Conservation (phyloP, 2,113 vertebrate genomes). For the Megaptera novaeangliae region DNA sequence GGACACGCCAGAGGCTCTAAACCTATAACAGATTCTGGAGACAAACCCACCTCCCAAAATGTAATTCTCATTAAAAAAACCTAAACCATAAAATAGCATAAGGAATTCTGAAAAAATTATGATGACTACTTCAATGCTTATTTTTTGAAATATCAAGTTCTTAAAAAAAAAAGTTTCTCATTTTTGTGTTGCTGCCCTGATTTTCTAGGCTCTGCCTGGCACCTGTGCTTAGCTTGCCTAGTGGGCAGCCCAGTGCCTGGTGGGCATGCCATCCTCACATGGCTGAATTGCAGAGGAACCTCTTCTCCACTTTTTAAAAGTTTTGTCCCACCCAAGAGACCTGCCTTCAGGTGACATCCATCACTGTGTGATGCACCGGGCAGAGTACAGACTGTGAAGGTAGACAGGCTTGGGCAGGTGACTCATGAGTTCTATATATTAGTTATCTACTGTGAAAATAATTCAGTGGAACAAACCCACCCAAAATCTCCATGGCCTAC, state of each 20-base stretch:
- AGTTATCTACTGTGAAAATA: not conserved
- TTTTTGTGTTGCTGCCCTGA: slow-evolving; percentile 12
- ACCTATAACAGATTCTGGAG: not conserved
- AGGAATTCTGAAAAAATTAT: slow-evolving; percentile 65
- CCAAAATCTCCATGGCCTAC: not conserved
- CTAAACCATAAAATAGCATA: slow-evolving; percentile 51
- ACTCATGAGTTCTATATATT: not conserved
- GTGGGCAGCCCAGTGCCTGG: not conserved
- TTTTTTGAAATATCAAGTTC: slow-evolving; percentile 72
- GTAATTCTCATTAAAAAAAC: not conserved
- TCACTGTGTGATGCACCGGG: not conserved
- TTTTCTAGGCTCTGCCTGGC: slow-evolving; percentile 37
- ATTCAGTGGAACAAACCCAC: not conserved
- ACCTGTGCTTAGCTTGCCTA: not conserved
- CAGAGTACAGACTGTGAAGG: not conserved
- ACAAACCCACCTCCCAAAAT: not conserved
- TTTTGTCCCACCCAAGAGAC: not conserved
- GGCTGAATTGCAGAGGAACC: not conserved
- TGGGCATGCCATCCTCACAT: not conserved
- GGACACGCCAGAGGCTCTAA: not conserved
- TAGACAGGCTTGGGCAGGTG: not conserved
- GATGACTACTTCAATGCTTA: slow-evolving; percentile 66
- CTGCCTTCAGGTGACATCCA: not conserved
- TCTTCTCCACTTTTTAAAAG: not conserved
- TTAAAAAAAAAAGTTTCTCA: slow-evolving; percentile 1